Evolutionary conservation across 2,888 invertebrate species (phyloP).

Genomic region (Pomacea canaliculata): DNA sequence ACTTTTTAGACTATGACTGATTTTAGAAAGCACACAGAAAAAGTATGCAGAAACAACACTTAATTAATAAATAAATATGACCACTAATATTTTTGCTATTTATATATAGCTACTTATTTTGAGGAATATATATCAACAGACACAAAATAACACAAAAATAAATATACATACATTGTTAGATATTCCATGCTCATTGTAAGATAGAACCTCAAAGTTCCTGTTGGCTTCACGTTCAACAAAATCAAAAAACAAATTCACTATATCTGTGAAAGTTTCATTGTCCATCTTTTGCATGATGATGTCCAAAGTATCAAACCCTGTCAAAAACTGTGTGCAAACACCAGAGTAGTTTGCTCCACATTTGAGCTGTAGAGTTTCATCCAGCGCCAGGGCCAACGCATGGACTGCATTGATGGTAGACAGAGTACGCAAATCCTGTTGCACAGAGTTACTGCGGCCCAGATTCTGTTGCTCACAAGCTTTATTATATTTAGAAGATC

Average conservation of each 20-base stretch:
- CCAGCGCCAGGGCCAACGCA: slow-evolving; percentile 65
- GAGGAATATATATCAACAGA: no score
- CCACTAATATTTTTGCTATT: no score
- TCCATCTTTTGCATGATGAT: slow-evolving; percentile 52
- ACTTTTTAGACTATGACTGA: no score
- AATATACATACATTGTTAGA: no score
- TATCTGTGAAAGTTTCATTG: slow-evolving; percentile 44
- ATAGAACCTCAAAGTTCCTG: slow-evolving; percentile 39
- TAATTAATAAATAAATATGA: no score
- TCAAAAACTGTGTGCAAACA: slow-evolving; percentile 43
- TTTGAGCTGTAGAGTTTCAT: slow-evolving; percentile 54
- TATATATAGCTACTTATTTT: no score
- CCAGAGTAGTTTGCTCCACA: slow-evolving; percentile 51
- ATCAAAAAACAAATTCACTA: slow-evolving; percentile 41
- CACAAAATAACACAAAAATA: no score
- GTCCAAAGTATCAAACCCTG: slow-evolving; percentile 34
- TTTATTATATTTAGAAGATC: not conserved
- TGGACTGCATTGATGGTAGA: slow-evolving; percentile 70
- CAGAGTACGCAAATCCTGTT: slow-evolving; percentile 59
- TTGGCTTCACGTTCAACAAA: slow-evolving; percentile 55
- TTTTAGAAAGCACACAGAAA: no score
- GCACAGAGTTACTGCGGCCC: slow-evolving; percentile 20
- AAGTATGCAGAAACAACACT: no score
- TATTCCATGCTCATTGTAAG: slow-evolving; percentile 1
- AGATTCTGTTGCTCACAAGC: slow-evolving; percentile 9